Evolutionary conservation across 2,797 vertebrate genomes (phyloP).

Genomic region (Numenius phaeopus): DNA sequence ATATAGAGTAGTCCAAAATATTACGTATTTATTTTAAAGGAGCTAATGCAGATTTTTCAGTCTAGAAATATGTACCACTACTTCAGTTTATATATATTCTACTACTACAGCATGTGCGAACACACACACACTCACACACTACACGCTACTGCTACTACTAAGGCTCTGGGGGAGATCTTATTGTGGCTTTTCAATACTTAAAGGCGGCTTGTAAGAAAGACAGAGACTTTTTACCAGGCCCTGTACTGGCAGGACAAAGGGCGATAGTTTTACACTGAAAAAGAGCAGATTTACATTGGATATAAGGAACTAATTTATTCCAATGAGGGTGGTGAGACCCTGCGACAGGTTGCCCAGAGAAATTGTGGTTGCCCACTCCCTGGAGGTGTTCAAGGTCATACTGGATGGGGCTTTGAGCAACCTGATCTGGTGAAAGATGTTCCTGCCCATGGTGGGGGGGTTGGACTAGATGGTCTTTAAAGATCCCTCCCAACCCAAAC

Average conservation of each 20-base stretch:
- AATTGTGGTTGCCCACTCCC: accelerated
- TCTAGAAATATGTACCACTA: background rate
- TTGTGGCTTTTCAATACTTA: background rate
- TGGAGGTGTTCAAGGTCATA: background rate
- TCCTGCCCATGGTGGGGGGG: accelerated
- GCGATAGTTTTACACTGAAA: background rate
- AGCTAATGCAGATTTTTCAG: background rate
- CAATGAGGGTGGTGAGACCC: accelerated
- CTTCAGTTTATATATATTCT: background rate
- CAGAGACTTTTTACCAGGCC: background rate
- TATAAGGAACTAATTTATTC: background rate
- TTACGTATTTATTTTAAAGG: background rate
- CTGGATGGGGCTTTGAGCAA: background rate
- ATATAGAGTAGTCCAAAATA: background rate
- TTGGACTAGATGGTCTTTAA: background rate
- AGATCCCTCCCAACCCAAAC: background rate
- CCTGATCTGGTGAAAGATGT: accelerated
- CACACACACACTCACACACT: accelerated
- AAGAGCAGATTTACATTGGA: background rate
- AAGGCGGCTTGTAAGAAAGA: background rate
- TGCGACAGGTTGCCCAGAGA: background rate
- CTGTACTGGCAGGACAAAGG: background rate
- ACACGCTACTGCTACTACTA: background rate
- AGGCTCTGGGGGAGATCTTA: background rate
- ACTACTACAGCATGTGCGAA: background rate